Conservation (phyloP, 2,888 invertebrate species). For the Scaeva pyrastri region DNA sequence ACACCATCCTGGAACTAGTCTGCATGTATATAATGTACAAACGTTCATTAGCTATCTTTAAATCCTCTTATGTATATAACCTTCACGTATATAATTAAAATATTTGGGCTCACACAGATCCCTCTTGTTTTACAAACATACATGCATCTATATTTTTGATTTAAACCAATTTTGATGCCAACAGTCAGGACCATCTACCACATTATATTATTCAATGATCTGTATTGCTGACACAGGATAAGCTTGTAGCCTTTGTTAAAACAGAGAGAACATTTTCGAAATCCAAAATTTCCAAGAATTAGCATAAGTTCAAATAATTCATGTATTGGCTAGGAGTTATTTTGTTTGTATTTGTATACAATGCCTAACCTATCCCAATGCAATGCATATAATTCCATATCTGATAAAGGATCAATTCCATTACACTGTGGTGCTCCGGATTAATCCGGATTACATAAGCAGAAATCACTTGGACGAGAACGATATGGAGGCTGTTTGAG, state of each 20-base stretch:
- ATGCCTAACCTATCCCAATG: too few species aligned
- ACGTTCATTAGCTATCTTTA: too few species aligned
- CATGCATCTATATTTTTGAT: too few species aligned
- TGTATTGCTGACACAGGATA: neutral
- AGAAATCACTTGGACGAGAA: neutral
- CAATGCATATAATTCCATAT: neutral
- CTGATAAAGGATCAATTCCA: constrained; percentile 45
- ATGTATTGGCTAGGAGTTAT: neutral
- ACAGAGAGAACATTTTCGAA: neutral
- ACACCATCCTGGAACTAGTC: too few species aligned
- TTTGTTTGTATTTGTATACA: constrained; percentile 33
- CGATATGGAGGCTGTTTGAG: neutral
- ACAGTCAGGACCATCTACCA: constrained; percentile 5
- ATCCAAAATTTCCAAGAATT: constrained; percentile 36
- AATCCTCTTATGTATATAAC: neutral
- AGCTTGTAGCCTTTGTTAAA: constrained; percentile 12
- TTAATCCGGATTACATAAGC: neutral
- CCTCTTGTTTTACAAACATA: constrained; percentile 11
- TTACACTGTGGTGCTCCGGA: constrained; percentile 34
- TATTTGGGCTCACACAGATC: neutral
- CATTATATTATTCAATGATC: constrained; percentile 18
- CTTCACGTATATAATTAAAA: neutral
- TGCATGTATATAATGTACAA: too few species aligned
- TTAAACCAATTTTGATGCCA: constrained; percentile 14
- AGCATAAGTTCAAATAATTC: constrained; percentile 24